These are phyloP conservation scores for Serinus canaria DNA, from an alignment of 2,113 vertebrate species.

Conservation along the genomic window DNA sequence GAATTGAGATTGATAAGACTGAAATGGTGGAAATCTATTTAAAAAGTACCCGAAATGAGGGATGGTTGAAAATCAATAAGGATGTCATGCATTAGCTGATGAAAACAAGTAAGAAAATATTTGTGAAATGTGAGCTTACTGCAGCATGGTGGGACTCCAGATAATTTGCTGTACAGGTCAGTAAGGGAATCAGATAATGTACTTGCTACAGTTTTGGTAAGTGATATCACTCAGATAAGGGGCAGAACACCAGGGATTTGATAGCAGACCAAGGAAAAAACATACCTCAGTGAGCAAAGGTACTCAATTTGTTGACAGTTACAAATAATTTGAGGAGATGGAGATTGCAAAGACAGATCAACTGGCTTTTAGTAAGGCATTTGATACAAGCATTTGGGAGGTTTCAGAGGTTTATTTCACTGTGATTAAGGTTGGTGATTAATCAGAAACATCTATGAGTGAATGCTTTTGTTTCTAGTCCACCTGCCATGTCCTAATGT, in stretches of 20 bases:
- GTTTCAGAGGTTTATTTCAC: background rate
- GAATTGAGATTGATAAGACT: background rate
- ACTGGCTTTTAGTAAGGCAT: background rate
- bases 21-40: background rate
- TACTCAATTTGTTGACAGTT: background rate
- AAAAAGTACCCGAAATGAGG: background rate
- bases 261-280: background rate
- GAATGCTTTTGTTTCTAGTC: background rate
- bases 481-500: background rate
- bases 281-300: background rate
- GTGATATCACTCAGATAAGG: background rate
- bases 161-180: background rate
- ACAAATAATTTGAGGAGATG: background rate
- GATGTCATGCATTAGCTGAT: background rate
- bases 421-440: background rate
- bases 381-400: background rate
- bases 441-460: background rate
- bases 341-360: background rate
- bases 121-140: slow-evolving; percentile 20
- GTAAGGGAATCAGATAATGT: background rate
- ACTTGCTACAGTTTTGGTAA: background rate
- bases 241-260: background rate
- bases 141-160: background rate
- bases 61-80: background rate
- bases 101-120: background rate